Evolutionary conservation across 2,888 invertebrate species (phyloP).

Genomic region (Apamea sordens): DNA sequence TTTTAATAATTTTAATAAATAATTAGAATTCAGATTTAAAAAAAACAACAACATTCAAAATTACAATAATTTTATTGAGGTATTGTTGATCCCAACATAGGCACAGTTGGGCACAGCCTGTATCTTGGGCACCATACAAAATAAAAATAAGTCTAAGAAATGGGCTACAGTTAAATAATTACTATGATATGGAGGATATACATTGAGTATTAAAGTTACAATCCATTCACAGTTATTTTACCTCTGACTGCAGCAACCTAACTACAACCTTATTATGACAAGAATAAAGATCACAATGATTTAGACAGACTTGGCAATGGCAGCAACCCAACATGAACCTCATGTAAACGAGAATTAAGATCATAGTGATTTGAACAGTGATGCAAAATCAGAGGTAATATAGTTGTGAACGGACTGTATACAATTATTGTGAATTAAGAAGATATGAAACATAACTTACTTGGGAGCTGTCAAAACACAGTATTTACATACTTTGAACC

Average conservation of each 20-base stretch:
- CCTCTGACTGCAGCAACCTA: neutral
- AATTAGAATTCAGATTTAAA: too few species aligned
- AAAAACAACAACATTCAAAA: too few species aligned
- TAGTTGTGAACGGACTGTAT: neutral
- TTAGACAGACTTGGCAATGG: neutral
- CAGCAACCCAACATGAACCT: neutral
- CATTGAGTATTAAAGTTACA: neutral
- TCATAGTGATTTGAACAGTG: neutral
- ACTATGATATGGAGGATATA: neutral
- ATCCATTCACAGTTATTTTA: neutral
- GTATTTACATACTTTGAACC: neutral
- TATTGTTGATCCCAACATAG: neutral
- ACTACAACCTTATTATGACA: neutral
- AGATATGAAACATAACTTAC: neutral
- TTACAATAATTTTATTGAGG: too few species aligned
- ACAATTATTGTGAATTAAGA: neutral
- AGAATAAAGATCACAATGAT: neutral
- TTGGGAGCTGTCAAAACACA: neutral
- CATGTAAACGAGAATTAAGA: neutral
- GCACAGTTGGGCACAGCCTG: neutral
- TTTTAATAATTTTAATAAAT: too few species aligned
- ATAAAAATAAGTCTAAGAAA: too few species aligned
- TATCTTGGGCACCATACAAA: neutral
- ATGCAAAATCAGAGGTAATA: neutral
- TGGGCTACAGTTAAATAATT: neutral